A percentile compares a stretch with the other conserved stretches of the same genome.
Evolutionary conservation across 2,888 invertebrate genomes (phyloP).

Genomic region (Candidula unifasciata): DNA sequence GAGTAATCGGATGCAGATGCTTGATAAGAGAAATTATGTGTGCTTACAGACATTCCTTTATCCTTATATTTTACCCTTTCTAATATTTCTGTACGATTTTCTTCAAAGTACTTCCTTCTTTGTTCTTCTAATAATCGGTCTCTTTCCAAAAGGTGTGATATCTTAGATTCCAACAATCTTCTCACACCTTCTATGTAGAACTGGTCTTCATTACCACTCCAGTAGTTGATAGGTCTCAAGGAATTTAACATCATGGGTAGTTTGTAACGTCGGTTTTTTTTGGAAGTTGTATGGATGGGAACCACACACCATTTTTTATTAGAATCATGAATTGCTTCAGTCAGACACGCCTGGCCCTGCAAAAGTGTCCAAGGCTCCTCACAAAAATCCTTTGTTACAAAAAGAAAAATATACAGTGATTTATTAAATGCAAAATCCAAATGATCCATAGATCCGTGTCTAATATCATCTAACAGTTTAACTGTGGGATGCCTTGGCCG

Average conservation of each 20-base stretch:
- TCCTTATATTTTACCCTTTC: neutral
- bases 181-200: conserved; percentile 40
- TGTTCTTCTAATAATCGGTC: conserved; percentile 2
- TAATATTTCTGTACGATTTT: neutral
- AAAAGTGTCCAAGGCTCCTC: conserved; percentile 6
- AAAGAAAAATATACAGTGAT: conserved; percentile 45
- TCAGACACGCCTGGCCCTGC: conserved; percentile 37
- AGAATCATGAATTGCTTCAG: conserved; percentile 24
- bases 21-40: neutral
- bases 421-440: conserved; percentile 44
- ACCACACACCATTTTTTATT: conserved; percentile 41
- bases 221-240: conserved; percentile 34
- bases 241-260: conserved; percentile 30
- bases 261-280: conserved; percentile 25
- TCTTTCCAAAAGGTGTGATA: conserved; percentile 15
- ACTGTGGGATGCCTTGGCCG: conserved; percentile 1
- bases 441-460: conserved; percentile 18
- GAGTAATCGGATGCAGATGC: neutral
- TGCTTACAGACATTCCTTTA: neutral
- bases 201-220: conserved; percentile 37
- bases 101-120: neutral
- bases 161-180: conserved; percentile 37
- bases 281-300: conserved; percentile 38
- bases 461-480: conserved; percentile 26
- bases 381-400: conserved; percentile 41